Base-by-base conservation (phyloP, 2,888 invertebrate genomes). In the Drosophila flavopinicola region DNA sequence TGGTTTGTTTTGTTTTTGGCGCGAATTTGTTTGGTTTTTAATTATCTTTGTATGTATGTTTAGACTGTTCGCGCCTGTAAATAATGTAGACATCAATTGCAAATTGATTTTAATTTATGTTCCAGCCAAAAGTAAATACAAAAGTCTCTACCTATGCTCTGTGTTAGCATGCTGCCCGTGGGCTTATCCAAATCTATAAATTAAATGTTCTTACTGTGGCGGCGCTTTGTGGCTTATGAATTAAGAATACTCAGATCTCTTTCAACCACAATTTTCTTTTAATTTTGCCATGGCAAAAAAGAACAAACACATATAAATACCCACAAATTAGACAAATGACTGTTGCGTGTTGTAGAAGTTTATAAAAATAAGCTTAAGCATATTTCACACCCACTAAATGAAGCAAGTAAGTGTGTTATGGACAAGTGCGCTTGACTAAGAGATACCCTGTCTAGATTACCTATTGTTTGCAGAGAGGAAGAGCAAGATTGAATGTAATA, bases 321-420 rank as follows among this genome's bases (percentile, higher is more conserved):
- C 68, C 71, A 70, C 76, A 85, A 85, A 85, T 88, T 73, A 77
- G 82, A 73, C 85, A 77, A 88, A 78, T 72, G 86, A 75, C 70
- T 73, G 65, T 67, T 73, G 78, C 56, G 58, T 69, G 83, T 65
- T 64, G 64, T 66, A 64, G 70, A 83, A 83, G 85, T 80, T 83
- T 78, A 83, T 85, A 83, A 85, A 80, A 83, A 80, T 75, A 85
- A 85, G 75, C 73, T 63, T 38, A 38, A 78, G 68, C 59, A 63
- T 83, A 83, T 85, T 76, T 79, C 70, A 79, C 76, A 78, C 65
- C 69, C 85, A 75, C 78, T 61, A 75, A 77, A 71, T 60, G 33
- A 71, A 64, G 24, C 29, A 32, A 51, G 15, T 23, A 10, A 24
- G 11, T n/a, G 27, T 15, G 27, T 27, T 20, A 10, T 7, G 11